Evolutionary conservation across 2,888 invertebrate genomes (phyloP), one percentile per base, ranked within the genome.

Genomic region (Sarcophaga subvicina): DNA sequence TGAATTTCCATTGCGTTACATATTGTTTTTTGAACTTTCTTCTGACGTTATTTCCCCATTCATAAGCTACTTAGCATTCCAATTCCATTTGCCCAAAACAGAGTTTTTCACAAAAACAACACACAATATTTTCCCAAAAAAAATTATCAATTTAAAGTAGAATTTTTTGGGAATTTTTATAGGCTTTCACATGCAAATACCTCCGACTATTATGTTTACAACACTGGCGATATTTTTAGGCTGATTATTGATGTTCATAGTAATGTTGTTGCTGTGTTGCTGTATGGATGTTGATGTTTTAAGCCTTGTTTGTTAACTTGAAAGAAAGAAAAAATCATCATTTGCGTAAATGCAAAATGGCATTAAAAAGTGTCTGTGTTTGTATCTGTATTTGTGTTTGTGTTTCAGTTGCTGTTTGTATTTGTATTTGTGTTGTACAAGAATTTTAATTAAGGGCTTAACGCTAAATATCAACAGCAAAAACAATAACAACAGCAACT

Each of bases 391-490:
- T 37, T 6, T 37, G 37, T 37, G 0, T 37, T 37, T 37, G 37
- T 37, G 8, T 37, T 37, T 37, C 37, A 37, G 37, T 37, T 37
- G 8, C 37, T 37, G 37, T 37, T 37, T 37, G 37, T 37, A 37
- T 37, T 37, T 37, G 84, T 84, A 75, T 81, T 81, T 73, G 81
- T 87, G 84, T 87, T 87, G 67, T 84, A 87, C 87, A 87, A 84
- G 87, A 87, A 84, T 87, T 87, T 87, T 84, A 87, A 87, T 87
- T 87, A 87, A 84, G 87, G 87, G 79, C 79, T 87, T 84, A 84
- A 82, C 87, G 82, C 87, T 84, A 71, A 87, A 84, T 79, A 87
- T 84, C 87, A 87, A 87, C 87, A 87, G 14, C 11, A 49, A 49
- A 1, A 54, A 54, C 17, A 54, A 54, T 0, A 54, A 54, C 54